Conservation (phyloP, 2,797 vertebrate genomes). For the Antrozous pallidus region DNA sequence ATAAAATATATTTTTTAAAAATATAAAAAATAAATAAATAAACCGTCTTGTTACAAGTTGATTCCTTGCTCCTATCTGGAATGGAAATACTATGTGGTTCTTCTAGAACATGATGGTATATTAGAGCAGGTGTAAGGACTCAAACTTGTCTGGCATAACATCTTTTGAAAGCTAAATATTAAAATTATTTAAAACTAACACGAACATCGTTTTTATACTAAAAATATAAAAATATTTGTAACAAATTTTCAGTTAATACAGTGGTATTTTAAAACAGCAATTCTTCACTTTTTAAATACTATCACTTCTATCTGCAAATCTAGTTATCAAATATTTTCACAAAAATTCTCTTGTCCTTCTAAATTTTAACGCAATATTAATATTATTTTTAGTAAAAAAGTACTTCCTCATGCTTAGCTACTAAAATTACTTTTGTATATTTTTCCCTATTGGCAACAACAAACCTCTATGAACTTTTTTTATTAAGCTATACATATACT, state of each 20-base stretch:
- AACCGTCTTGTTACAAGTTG: constrained; percentile 58
- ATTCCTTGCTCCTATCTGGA: constrained; percentile 59
- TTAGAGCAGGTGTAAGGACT: constrained; percentile 66
- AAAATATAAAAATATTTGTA: constrained; percentile 23
- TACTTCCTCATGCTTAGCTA: constrained; percentile 6
- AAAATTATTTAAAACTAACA: constrained; percentile 56
- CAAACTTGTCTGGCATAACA: constrained; percentile 58
- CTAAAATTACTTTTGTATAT: background rate
- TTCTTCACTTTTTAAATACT: background rate
- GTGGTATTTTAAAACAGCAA: background rate
- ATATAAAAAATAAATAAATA: background rate
- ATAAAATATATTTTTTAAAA: no score
- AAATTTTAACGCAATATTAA: constrained; percentile 14
- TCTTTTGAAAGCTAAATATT: constrained; percentile 71
- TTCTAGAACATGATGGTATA: constrained; percentile 61
- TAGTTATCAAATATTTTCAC: constrained; percentile 46
- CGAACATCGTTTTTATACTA: background rate
- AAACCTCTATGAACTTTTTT: background rate
- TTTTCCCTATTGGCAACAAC: background rate
- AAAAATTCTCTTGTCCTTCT: background rate
- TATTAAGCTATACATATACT: background rate
- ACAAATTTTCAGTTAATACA: constrained; percentile 8
- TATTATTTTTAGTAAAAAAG: background rate
- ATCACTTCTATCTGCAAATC: background rate
- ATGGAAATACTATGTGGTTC: constrained; percentile 51